Conservation (phyloP, 2,888 invertebrate genomes). For the Ophioninae sp. region DNA sequence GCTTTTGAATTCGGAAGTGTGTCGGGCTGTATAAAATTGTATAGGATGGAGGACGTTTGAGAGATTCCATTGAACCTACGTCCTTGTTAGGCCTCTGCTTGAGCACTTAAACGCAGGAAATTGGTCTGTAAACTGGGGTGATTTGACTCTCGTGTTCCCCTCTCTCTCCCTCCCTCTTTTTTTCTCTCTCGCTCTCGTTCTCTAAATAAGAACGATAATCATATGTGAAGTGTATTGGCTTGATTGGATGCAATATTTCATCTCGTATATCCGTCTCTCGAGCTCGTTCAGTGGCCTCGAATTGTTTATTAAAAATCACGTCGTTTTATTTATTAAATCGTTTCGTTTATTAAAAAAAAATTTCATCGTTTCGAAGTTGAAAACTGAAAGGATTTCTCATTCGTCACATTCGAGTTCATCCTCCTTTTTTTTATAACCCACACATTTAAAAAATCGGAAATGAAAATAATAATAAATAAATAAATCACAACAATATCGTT, state of each 20-base stretch:
- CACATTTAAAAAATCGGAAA: no score
- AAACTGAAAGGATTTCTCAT: no score
- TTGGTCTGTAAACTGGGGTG: conserved; percentile 66
- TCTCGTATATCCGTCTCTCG: conserved; percentile 41
- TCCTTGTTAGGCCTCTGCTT: conserved; percentile 49
- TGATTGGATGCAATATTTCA: conserved; percentile 66
- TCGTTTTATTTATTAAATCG: no score
- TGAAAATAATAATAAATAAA: no score
- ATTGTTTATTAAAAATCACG: background rate
- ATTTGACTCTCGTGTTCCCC: conserved; percentile 20
- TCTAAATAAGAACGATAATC: conserved; percentile 39
- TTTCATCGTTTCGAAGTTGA: no score
- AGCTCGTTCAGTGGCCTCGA: conserved; percentile 1
- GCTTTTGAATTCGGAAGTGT: background rate
- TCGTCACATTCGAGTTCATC: no score
- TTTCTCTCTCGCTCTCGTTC: conserved; percentile 23
- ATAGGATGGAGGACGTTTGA: conserved; percentile 12
- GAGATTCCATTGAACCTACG: conserved; percentile 39
- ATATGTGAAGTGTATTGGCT: conserved; percentile 60
- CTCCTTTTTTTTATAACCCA: no score
- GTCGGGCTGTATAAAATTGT: background rate
- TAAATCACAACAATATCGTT: no score
- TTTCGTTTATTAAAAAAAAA: no score
- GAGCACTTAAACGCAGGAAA: conserved; percentile 66
- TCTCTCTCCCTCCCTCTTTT: conserved; percentile 44